Conservation (phyloP, 2,888 invertebrate genomes). For the Petrolisthes manimaculis region DNA sequence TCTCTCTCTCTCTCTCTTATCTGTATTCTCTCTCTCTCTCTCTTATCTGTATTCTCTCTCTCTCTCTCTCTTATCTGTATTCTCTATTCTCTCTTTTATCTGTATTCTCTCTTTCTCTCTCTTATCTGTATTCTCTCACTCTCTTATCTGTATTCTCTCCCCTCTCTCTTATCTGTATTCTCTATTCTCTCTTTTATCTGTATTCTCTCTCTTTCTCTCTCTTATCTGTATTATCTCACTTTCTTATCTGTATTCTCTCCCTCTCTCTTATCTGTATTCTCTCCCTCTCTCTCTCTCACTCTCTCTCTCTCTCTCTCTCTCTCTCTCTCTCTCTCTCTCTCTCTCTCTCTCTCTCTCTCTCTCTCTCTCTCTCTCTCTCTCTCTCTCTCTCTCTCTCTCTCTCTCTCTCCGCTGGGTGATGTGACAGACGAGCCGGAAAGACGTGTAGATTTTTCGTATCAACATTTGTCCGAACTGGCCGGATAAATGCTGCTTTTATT, state of each 20-base stretch:
- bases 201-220: slow-evolving; percentile 4
- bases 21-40: too few species aligned
- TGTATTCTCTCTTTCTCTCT: too few species aligned
- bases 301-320: slow-evolving; percentile 4
- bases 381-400: background rate
- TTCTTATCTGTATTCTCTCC: slow-evolving; percentile 9
- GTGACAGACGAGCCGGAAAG: slow-evolving; percentile 6
- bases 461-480: background rate
- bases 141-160: background rate
- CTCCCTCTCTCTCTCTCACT: background rate
- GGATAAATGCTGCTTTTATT: background rate
- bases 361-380: background rate
- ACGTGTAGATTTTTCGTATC: slow-evolving; percentile 6
- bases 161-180: background rate
- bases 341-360: background rate
- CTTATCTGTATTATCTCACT: background rate
- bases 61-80: too few species aligned
- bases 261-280: background rate
- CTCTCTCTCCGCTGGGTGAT: background rate
- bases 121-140: background rate
- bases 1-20: too few species aligned
- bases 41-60: too few species aligned
- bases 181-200: background rate
- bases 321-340: background rate
- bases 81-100: too few species aligned